Conservation (phyloP, 2,888 invertebrate species). For the Drosophila flavopinicola region DNA sequence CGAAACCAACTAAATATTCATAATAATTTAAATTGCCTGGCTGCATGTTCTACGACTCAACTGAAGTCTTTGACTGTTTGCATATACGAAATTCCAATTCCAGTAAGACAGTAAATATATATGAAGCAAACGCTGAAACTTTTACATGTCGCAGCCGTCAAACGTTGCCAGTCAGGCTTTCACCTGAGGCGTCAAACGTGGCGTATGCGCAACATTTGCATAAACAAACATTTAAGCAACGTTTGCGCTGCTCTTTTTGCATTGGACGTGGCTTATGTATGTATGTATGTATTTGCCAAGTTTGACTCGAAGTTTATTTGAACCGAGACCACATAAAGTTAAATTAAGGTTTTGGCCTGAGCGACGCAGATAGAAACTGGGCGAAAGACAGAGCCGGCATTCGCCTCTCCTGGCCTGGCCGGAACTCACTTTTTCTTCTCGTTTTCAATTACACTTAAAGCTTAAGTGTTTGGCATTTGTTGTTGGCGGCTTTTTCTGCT, state of each 20-base stretch:
- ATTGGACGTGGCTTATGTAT: slow-evolving; percentile 45
- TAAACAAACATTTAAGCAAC: slow-evolving; percentile 55
- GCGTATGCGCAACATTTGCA: slow-evolving; percentile 63
- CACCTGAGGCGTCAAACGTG: slow-evolving; percentile 53
- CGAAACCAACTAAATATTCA: no score
- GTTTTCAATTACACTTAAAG: slow-evolving; percentile 70
- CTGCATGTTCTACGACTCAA: not conserved
- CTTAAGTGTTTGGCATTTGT: slow-evolving; percentile 52
- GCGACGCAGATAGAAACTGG: slow-evolving; percentile 9
- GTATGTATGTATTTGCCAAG: slow-evolving; percentile 39
- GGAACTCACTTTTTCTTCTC: slow-evolving; percentile 32
- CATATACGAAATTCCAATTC: slow-evolving; percentile 14
- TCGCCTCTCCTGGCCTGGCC: not conserved
- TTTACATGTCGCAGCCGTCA: slow-evolving; percentile 31
- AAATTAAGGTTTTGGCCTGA: slow-evolving; percentile 56
- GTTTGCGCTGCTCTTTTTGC: slow-evolving; percentile 45
- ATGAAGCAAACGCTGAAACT: slow-evolving; percentile 32
- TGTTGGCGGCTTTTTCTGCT: slow-evolving; percentile 12
- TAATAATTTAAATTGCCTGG: not conserved
- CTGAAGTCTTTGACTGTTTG: slow-evolving; percentile 3
- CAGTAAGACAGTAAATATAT: slow-evolving; percentile 37
- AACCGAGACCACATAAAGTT: slow-evolving; percentile 64
- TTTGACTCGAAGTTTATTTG: slow-evolving; percentile 54
- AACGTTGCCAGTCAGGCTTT: slow-evolving; percentile 27
- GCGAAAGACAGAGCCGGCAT: slow-evolving; percentile 15